Conservation (phyloP, 2,888 invertebrate genomes). For the Andrena camellia region DNA sequence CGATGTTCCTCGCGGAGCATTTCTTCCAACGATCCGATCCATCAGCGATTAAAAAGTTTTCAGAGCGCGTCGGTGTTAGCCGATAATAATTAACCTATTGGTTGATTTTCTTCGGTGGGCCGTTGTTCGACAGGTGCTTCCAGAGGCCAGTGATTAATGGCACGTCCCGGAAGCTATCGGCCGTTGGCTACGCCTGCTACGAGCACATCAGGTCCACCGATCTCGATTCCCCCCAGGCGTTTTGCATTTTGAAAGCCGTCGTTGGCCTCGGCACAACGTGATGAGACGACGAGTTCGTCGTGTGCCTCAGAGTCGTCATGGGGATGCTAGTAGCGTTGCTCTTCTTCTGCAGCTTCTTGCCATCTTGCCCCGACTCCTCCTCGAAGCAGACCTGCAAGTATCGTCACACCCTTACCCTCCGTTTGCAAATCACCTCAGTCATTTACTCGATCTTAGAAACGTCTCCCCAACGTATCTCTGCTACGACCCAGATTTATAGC, state of each 20-base stretch:
- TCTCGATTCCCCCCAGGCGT: conserved; percentile 81
- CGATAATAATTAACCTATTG: conserved; percentile 50
- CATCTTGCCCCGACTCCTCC: conserved; percentile 71
- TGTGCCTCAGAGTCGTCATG: conserved; percentile 78
- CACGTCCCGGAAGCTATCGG: conserved; percentile 81
- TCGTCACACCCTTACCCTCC: background rate
- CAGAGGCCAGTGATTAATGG: conserved; percentile 82
- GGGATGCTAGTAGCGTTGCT: conserved; percentile 73
- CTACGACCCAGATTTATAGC: too few relatives aligned
- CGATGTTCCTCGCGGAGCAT: background rate
- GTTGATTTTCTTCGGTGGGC: conserved; percentile 71
- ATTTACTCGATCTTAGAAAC: too few relatives aligned
- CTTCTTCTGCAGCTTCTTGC: conserved; percentile 68
- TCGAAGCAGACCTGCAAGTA: conserved; percentile 81
- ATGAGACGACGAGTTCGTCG: conserved; percentile 69
- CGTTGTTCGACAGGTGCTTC: conserved; percentile 79
- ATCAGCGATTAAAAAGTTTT: background rate
- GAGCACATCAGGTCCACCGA: conserved; percentile 81
- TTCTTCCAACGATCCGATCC: background rate
- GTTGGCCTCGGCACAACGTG: conserved; percentile 79
- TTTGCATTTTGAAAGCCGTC: conserved; percentile 78
- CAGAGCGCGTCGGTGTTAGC: background rate
- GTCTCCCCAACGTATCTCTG: too few relatives aligned
- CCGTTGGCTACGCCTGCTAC: conserved; percentile 81
- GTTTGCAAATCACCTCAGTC: background rate